phyloP scores from a whole-genome alignment of 1,140 invertebrate species.

The Arion vulgaris region DNA sequence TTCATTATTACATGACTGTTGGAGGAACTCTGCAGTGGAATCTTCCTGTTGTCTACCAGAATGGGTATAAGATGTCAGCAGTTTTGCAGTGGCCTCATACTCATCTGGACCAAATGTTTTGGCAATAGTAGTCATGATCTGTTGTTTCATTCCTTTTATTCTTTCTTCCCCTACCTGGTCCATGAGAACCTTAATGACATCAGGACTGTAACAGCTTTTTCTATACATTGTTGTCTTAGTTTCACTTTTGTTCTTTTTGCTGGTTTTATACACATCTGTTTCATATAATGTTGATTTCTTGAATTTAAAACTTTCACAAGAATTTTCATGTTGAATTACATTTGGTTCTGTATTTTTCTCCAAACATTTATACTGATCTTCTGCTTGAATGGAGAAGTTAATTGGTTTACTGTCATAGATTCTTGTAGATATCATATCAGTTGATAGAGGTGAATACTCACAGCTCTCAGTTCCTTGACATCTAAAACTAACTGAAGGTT shows the following conservation, averaged over 20 bases:
- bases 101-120: slow-evolving; percentile 4
- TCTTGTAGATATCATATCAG: not conserved
- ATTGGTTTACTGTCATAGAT: not conserved
- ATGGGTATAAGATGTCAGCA: slow-evolving; percentile 16
- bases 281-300: not conserved
- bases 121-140: slow-evolving; percentile 24
- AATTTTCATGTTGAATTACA: not conserved
- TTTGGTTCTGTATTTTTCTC: not conserved
- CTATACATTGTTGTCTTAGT: not conserved
- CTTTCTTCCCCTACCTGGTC: slow-evolving; percentile 45
- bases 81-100: slow-evolving; percentile 16
- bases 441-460: not conserved
- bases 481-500: not conserved
- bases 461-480: not conserved
- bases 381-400: not conserved
- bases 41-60: not conserved
- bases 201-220: slow-evolving; percentile 43
- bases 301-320: not conserved
- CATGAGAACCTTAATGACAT: slow-evolving; percentile 52
- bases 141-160: slow-evolving; percentile 13
- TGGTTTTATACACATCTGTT: not conserved
- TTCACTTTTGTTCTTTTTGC: not conserved
- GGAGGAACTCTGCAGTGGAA: not conserved
- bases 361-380: not conserved
- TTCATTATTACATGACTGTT: not conserved